Percentiles rank a stretch among this genome's conserved stretches.
phyloP scores from a whole-genome alignment of 2,888 invertebrate genomes.

The Bombyx huttoni region DNA sequence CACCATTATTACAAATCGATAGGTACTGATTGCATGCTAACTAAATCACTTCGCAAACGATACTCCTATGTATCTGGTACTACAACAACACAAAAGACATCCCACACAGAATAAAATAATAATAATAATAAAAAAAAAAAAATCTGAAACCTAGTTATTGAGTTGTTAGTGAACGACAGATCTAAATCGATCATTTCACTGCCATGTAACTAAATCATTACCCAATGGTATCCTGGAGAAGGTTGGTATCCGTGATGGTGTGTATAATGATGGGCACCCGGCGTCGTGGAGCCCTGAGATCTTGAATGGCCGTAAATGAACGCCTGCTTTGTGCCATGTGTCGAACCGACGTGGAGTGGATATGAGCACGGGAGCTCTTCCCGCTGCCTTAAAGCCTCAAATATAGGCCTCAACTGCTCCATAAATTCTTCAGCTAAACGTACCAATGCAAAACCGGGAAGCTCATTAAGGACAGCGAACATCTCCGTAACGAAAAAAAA shows the following conservation, averaged over 20 bases:
- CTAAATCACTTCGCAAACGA: slow-evolving; percentile 34
- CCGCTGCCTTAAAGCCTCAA: slow-evolving; percentile 92
- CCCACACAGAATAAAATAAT: slow-evolving; percentile 24
- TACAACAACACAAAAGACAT: slow-evolving; percentile 25
- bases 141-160: slow-evolving; percentile 27
- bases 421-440: slow-evolving; percentile 92
- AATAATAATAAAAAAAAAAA: slow-evolving; percentile 34
- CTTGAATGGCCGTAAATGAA: slow-evolving; percentile 75
- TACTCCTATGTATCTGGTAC: slow-evolving; percentile 20
- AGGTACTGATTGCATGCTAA: slow-evolving; percentile 35
- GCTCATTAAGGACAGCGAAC: slow-evolving; percentile 47
- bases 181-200: slow-evolving; percentile 35
- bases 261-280: slow-evolving; percentile 75
- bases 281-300: slow-evolving; percentile 75
- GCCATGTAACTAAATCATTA: slow-evolving; percentile 69
- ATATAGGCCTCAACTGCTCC: slow-evolving; percentile 96
- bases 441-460: slow-evolving; percentile 63
- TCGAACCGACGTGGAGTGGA: slow-evolving; percentile 87
- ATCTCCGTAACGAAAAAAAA: slow-evolving; percentile 29
- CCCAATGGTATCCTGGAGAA: slow-evolving; percentile 83
- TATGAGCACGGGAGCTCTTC: slow-evolving; percentile 93
- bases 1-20: not conserved
- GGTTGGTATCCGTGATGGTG: slow-evolving; percentile 80
- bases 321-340: slow-evolving; percentile 74
- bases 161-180: slow-evolving; percentile 28